Percentiles rank a stretch among this genome's conserved stretches.
Conservation (phyloP, 2,888 invertebrate genomes). For the Biston stratarius region DNA sequence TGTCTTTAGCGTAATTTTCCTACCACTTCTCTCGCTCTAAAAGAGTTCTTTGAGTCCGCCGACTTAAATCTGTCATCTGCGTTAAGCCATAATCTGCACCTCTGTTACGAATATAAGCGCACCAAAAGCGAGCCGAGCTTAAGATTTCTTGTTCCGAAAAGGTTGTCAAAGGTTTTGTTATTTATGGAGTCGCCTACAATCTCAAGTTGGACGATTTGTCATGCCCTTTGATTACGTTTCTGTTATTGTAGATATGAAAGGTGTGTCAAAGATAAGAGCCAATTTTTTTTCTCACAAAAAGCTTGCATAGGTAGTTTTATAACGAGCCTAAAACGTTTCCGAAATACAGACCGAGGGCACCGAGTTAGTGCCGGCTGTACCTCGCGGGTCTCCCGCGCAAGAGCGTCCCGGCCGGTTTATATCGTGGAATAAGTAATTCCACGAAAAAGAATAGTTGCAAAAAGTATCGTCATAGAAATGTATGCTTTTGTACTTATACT, state of each 20-base stretch:
- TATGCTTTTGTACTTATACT: no score
- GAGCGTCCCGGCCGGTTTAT: no score
- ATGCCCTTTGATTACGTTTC: slow-evolving; percentile 46
- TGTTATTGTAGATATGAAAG: slow-evolving; percentile 35
- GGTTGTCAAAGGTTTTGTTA: slow-evolving; percentile 11
- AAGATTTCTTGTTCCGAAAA: slow-evolving; percentile 10
- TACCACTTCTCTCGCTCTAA: background rate
- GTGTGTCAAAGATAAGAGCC: slow-evolving; percentile 11
- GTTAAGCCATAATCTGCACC: background rate
- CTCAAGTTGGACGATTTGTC: slow-evolving; percentile 47
- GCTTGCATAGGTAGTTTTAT: background rate
- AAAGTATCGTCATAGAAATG: no score
- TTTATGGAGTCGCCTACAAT: slow-evolving; percentile 32
- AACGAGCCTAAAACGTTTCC: background rate
- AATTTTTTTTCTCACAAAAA: slow-evolving; percentile 3
- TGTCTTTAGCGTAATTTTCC: background rate
- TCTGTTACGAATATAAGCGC: background rate
- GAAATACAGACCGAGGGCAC: background rate
- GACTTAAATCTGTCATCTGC: background rate
- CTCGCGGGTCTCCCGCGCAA: no score
- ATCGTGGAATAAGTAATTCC: no score
- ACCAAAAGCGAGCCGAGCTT: background rate
- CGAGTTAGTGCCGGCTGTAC: no score
- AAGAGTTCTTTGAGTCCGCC: background rate
- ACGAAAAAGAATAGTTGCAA: no score